Conservation (phyloP, 2,113 vertebrate genomes). For the Triplophysa rosa region DNA sequence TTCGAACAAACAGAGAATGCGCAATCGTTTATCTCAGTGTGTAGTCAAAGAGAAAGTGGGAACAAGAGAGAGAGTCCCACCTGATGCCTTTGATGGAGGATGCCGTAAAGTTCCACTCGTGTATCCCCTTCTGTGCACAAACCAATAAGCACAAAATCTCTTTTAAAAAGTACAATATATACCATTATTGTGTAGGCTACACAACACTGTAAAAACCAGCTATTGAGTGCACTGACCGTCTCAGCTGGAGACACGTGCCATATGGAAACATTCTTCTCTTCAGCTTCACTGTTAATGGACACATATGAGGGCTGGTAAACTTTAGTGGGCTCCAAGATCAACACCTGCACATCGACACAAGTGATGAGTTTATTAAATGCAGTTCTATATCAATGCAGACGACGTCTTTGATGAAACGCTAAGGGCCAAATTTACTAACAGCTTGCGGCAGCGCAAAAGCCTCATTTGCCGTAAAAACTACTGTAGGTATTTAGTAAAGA, state of each 20-base stretch:
- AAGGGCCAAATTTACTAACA: too few species aligned
- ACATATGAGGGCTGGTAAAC: conserved; percentile 92
- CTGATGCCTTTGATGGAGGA: conserved; percentile 93
- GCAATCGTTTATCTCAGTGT: background rate
- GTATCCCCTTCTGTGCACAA: conserved; percentile 83
- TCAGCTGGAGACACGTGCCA: conserved; percentile 90
- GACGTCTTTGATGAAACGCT: background rate
- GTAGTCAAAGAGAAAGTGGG: background rate
- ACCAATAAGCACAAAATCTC: background rate
- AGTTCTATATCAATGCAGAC: background rate
- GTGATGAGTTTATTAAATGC: background rate
- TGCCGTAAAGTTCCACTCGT: conserved; percentile 93
- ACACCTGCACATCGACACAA: conserved; percentile 74
- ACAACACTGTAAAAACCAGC: background rate
- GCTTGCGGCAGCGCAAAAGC: too few species aligned
- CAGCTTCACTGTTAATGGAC: conserved; percentile 90
- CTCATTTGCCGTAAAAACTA: too few species aligned
- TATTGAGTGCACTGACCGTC: conserved; percentile 71
- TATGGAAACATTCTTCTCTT: conserved; percentile 89
- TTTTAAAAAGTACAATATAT: background rate
- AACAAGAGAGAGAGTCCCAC: conserved; percentile 65
- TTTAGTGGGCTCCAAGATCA: conserved; percentile 91
- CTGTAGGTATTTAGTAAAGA: too few species aligned
- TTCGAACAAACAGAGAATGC: too few species aligned
- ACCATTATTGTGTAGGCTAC: background rate